Evolutionary conservation across 1,140 invertebrate species (phyloP), one percentile per base, ranked within the genome.

Genomic region (Megathymus violae): DNA sequence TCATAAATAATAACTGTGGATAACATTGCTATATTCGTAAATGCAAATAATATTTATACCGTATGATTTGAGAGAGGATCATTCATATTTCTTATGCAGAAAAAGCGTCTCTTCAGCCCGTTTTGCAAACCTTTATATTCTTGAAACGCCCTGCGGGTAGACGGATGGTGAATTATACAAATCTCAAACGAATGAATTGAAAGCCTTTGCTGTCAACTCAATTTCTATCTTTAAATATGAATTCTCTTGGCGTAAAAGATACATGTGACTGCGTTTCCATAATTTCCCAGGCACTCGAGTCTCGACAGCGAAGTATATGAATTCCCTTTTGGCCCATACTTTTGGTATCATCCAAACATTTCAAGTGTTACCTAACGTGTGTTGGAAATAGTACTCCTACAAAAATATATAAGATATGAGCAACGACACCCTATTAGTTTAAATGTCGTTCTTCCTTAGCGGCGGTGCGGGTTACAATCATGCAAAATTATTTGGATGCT

Each of bases 101-200:
- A n/a, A n/a, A n/a, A n/a, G n/a, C n/a, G n/a, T n/a, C n/a, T n/a
- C n/a, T n/a, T n/a, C n/a, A n/a, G 22, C 36, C 19, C 19, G 38
- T 16, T 56, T 56, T 22, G 38, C 16, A 14, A 4, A 2, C 22
- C 51, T 17, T 27, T 38, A 22, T 43, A 56, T 43, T 40, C 19
- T 41, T 0, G 0, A 11, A 41, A 27, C 38, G 38, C 38, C 38
- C 51, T 40, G 11, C 9, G 51, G 51, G 51, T 17, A 43, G 19
- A 56, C 38, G 40, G 27, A 44, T 44, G 14, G 25, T 25, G 52
- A 58, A 58, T 58, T 44, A 58, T 58, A 44, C 52, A 58, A 34
- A 31, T 43, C 9, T 38, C 13, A 43, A 3, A 56, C 22, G 22
- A 56, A 31, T 41, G 40, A 56, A 56, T 44, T 56, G 38, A 43